Percentiles rank a stretch among this genome's conserved stretches.
Evolutionary conservation across 2,888 invertebrate genomes (phyloP).

Genomic region (Sphaeridia pumilis): DNA sequence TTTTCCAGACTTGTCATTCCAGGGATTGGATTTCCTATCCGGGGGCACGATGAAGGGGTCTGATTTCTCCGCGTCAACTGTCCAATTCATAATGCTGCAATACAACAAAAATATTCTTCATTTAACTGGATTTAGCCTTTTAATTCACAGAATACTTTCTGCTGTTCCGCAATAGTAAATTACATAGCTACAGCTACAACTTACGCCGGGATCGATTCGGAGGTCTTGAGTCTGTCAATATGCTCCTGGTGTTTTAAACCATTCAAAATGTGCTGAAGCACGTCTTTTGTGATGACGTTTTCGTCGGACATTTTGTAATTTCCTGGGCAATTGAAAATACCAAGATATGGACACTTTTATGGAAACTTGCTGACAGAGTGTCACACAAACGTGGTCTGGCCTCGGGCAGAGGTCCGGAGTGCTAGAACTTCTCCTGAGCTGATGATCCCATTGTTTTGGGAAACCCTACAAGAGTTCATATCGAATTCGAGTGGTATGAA

Average conservation of each 20-base stretch:
- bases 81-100: slow-evolving; percentile 5
- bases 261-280: slow-evolving; percentile 4
- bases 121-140: too few relatives aligned
- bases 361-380: too few relatives aligned
- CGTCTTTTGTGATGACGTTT: slow-evolving; percentile 11
- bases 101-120: background rate
- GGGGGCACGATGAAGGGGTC: slow-evolving; percentile 10
- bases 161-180: background rate
- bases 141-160: too few relatives aligned
- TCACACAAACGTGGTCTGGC: too few relatives aligned
- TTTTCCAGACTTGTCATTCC: slow-evolving; percentile 14
- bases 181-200: background rate
- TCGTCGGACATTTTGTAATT: slow-evolving; percentile 14
- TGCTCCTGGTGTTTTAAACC: slow-evolving; percentile 10
- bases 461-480: too few relatives aligned
- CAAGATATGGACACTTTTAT: too few relatives aligned
- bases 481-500: too few relatives aligned
- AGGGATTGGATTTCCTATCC: slow-evolving; percentile 11
- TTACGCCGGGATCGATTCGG: slow-evolving; percentile 10
- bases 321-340: too few relatives aligned
- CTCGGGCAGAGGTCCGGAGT: too few relatives aligned
- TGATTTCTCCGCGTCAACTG: slow-evolving; percentile 1
- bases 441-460: too few relatives aligned
- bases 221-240: slow-evolving; percentile 5
- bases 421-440: too few relatives aligned